Evolutionary conservation across 2,797 vertebrate genomes (phyloP).

Genomic region (Scolopax rusticola): DNA sequence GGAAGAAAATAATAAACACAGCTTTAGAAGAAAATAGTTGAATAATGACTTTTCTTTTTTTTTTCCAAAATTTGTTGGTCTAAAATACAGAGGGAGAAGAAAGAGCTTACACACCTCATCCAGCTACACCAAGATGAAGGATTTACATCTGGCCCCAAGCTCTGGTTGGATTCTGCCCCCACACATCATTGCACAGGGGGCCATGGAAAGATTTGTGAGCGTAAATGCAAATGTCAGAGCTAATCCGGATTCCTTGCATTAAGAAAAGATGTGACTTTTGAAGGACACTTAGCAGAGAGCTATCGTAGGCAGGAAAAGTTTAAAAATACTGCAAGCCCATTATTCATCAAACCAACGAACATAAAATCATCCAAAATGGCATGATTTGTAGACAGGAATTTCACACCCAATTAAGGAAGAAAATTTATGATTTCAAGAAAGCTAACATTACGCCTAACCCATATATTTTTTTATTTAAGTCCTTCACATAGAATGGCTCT

Average conservation of each 20-base stretch:
- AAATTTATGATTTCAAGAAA: slow-evolving; percentile 31
- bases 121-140: background rate
- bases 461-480: background rate
- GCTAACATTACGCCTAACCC: background rate
- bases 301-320: background rate
- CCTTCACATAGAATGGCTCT: background rate
- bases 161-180: background rate
- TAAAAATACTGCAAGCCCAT: background rate
- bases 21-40: background rate
- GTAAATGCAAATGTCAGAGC: background rate
- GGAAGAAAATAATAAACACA: background rate
- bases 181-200: accelerated
- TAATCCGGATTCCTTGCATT: background rate
- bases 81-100: background rate
- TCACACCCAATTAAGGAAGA: slow-evolving; percentile 33
- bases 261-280: background rate
- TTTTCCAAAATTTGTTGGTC: background rate
- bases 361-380: slow-evolving; percentile 1
- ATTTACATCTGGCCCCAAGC: background rate
- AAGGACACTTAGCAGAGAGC: background rate
- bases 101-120: background rate
- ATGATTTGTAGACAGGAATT: slow-evolving; percentile 38
- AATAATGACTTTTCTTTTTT: background rate
- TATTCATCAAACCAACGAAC: background rate
- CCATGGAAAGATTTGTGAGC: background rate